phyloP scores from a whole-genome alignment of 2,888 invertebrate species.

The Ormia ochracea region DNA sequence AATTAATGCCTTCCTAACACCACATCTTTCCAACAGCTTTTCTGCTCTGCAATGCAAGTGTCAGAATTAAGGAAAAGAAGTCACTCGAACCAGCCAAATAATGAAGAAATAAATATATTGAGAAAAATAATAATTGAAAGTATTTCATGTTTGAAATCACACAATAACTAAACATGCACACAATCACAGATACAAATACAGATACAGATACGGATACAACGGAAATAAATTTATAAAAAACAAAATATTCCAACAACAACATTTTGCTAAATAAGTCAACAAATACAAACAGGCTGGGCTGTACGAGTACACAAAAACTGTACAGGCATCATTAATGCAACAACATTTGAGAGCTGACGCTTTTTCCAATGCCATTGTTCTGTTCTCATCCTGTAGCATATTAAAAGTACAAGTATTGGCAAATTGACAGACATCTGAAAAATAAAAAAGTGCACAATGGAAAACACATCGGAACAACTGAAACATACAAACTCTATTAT shows the following conservation, averaged over 20 bases:
- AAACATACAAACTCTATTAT: constrained; percentile 36
- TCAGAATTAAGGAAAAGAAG: constrained; percentile 51
- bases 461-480: constrained; percentile 17
- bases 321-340: constrained; percentile 25
- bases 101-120: constrained; percentile 6
- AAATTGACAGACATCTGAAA: constrained; percentile 51
- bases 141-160: constrained; percentile 42
- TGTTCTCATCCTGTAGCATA: constrained; percentile 24
- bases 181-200: no score
- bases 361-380: constrained; percentile 25
- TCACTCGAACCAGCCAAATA: constrained; percentile 22
- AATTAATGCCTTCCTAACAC: constrained; percentile 19
- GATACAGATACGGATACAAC: no score
- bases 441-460: background rate
- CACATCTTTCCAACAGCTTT: constrained; percentile 25
- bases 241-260: background rate
- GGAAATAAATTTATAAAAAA: background rate
- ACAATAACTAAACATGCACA: background rate
- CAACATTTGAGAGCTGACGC: constrained; percentile 30
- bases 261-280: constrained; percentile 46
- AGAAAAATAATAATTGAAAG: constrained; percentile 54
- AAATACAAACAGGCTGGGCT: no score
- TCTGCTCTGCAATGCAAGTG: constrained; percentile 53
- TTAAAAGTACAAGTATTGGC: constrained; percentile 48
- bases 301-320: constrained; percentile 7